Percentiles rank a stretch among this genome's conserved stretches.
Conservation (phyloP, 2,797 vertebrate genomes). For the Strix occidentalis region DNA sequence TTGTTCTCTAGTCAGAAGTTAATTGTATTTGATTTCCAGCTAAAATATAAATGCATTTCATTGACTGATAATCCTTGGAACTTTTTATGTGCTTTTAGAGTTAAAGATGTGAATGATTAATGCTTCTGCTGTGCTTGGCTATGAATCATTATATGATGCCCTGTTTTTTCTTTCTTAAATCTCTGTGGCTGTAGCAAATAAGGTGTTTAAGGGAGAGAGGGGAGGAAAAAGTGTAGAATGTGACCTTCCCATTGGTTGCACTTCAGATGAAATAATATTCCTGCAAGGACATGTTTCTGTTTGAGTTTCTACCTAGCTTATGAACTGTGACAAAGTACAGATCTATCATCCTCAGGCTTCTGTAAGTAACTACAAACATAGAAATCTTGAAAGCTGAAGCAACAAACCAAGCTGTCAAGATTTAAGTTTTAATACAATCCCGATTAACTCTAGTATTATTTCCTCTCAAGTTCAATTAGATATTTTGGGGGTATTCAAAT, state of each 20-base stretch:
- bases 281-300: neutral
- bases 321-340: neutral
- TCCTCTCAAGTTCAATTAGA: neutral
- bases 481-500: neutral
- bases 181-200: neutral
- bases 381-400: neutral
- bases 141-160: conserved; percentile 9
- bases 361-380: neutral
- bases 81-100: conserved; percentile 15
- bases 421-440: neutral
- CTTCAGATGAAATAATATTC: neutral
- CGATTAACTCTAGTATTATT: neutral
- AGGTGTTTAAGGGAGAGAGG: neutral
- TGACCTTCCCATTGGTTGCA: neutral
- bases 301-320: neutral
- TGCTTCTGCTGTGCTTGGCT: neutral
- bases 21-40: neutral
- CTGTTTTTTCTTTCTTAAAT: neutral
- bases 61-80: conserved; percentile 40
- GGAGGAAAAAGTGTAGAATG: neutral
- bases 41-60: neutral
- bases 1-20: conserved; percentile 15
- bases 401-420: neutral
- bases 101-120: conserved; percentile 55
- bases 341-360: neutral